These are phyloP conservation scores for Anhinga anhinga DNA, from an alignment of 2,113 vertebrate genomes.

Conservation along the genomic window DNA sequence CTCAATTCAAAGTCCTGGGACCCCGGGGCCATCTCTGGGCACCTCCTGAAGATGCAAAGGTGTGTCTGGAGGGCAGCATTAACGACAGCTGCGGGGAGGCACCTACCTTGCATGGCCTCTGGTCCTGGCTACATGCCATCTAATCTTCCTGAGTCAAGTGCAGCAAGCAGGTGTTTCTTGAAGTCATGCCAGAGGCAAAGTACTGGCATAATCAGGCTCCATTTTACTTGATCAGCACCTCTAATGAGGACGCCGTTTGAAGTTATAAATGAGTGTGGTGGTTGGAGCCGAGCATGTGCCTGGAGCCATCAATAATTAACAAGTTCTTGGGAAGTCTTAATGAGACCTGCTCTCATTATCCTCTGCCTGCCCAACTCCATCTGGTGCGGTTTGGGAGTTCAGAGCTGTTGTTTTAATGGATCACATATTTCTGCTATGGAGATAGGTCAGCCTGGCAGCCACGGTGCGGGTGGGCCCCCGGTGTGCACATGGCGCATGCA, in stretches of 20 bases:
- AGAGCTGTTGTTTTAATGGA: neutral
- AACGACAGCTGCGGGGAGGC: neutral
- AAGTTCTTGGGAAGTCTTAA: neutral
- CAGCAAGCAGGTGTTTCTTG: slow-evolving; percentile 35
- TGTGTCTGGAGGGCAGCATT: slow-evolving; percentile 19
- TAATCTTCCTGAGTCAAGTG: slow-evolving; percentile 34
- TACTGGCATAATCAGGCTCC: neutral
- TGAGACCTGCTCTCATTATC: neutral
- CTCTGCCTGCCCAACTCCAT: neutral
- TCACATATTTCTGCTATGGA: accelerated
- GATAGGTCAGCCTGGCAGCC: neutral
- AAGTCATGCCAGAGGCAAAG: slow-evolving; percentile 43
- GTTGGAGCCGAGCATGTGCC: neutral
- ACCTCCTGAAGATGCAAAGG: neutral
- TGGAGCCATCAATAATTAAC: slow-evolving; percentile 20
- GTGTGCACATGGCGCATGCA: accelerated
- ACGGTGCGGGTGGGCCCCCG: accelerated
- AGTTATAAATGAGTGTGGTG: neutral
- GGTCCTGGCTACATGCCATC: slow-evolving; percentile 24
- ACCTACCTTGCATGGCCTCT: slow-evolving; percentile 4
- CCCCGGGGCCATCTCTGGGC: neutral
- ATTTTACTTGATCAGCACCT: neutral
- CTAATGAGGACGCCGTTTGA: neutral
- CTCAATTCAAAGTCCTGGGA: neutral
- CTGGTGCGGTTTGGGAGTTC: neutral